Evolutionary conservation across 2,797 vertebrate species (phyloP).

Genomic region (Cyprinella venusta): DNA sequence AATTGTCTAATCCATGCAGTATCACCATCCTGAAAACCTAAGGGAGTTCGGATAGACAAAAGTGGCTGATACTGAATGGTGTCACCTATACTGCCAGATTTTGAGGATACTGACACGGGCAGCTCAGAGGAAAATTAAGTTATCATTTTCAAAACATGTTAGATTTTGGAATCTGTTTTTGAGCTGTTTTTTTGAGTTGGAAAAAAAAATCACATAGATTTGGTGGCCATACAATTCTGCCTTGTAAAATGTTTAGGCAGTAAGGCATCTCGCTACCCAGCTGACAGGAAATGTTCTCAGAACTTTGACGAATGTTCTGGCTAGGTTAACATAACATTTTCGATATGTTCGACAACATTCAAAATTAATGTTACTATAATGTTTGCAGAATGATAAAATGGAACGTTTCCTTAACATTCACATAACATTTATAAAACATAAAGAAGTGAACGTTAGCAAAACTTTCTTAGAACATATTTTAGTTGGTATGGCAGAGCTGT

Average conservation of each 20-base stretch:
- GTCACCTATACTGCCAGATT: constrained; percentile 28
- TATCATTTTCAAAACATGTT: not conserved
- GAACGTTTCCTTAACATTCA: not conserved
- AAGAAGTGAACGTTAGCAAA: not conserved
- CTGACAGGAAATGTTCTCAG: not conserved
- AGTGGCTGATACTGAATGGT: constrained; percentile 1
- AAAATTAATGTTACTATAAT: not conserved
- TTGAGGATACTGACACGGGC: not conserved
- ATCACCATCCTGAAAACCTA: constrained; percentile 37
- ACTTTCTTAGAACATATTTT: not conserved
- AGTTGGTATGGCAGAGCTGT: not conserved
- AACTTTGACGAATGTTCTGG: not conserved
- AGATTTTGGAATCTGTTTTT: not conserved
- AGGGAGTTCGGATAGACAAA: constrained; percentile 34
- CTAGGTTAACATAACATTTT: not conserved
- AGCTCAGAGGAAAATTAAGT: not conserved
- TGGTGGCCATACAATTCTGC: no score
- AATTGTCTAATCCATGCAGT: constrained; percentile 43
- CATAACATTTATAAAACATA: not conserved
- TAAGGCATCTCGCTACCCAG: not conserved
- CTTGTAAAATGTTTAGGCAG: not conserved
- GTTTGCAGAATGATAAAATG: not conserved
- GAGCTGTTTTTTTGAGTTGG: no score
- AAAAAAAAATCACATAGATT: no score
- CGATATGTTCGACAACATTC: not conserved